Evolutionary conservation across 2,797 vertebrate genomes (phyloP).

Genomic region (Gadopsis marmoratus): DNA sequence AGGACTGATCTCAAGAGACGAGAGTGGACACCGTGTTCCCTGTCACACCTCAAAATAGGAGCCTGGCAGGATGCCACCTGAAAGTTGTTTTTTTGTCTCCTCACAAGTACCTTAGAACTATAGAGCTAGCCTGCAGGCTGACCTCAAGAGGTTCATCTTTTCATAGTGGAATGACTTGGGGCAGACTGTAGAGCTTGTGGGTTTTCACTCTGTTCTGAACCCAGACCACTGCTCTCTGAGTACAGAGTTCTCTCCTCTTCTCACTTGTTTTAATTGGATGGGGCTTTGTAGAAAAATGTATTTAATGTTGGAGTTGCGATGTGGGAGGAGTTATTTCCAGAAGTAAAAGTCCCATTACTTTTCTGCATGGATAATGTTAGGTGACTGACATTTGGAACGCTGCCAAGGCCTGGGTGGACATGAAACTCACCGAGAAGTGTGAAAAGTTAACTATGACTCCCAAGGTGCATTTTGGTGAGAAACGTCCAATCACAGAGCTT

Average conservation of each 20-base stretch:
- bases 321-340: neutral
- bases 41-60: conserved; percentile 37
- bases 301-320: neutral
- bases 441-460: neutral
- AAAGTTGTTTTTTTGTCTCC: neutral
- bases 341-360: neutral
- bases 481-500: neutral
- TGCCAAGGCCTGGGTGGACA: neutral
- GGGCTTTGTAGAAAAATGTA: neutral
- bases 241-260: neutral
- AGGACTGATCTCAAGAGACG: conserved; percentile 24
- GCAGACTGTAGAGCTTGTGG: neutral
- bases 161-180: neutral
- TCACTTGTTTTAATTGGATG: neutral
- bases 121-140: neutral
- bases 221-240: neutral
- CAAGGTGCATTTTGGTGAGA: neutral
- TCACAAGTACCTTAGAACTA: conserved; percentile 7
- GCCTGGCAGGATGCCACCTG: conserved; percentile 5
- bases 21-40: conserved; percentile 36
- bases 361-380: neutral
- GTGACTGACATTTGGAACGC: neutral
- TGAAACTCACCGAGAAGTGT: neutral
- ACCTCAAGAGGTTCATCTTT: conserved; percentile 6
- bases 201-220: conserved; percentile 10